Conservation (phyloP, 2,113 vertebrate genomes). For the Melanotaenia duboulayi region DNA sequence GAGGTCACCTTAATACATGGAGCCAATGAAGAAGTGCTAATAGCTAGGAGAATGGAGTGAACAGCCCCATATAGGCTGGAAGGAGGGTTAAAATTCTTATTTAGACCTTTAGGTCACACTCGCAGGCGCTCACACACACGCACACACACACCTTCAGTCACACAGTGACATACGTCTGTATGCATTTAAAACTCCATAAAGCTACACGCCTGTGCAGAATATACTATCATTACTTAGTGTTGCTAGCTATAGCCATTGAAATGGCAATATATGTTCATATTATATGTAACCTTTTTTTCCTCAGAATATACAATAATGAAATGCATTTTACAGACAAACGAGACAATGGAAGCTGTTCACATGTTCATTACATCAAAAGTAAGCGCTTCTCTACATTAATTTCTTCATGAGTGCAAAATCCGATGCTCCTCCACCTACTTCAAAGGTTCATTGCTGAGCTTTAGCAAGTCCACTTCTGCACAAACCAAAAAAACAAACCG, state of each 20-base stretch:
- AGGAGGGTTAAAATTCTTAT: constrained; percentile 81
- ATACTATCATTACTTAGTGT: constrained; percentile 95
- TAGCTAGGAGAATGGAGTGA: constrained; percentile 86
- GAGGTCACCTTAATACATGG: constrained; percentile 92
- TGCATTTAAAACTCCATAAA: constrained; percentile 89
- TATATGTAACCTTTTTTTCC: constrained; percentile 86
- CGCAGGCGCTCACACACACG: neutral
- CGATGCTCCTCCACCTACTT: constrained; percentile 94
- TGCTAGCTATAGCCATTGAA: constrained; percentile 88
- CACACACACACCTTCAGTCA: constrained; percentile 56
- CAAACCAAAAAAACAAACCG: constrained; percentile 55
- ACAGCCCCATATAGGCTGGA: constrained; percentile 85
- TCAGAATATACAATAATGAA: constrained; percentile 94
- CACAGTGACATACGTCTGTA: constrained; percentile 87
- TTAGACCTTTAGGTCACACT: constrained; percentile 62
- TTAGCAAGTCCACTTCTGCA: constrained; percentile 80
- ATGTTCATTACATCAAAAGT: constrained; percentile 89
- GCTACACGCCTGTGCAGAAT: constrained; percentile 91
- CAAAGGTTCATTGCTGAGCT: constrained; percentile 85
- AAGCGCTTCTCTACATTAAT: constrained; percentile 92
- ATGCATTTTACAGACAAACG: constrained; percentile 92
- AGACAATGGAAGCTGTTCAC: constrained; percentile 95
- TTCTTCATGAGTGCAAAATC: constrained; percentile 97
- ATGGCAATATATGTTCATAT: constrained; percentile 91
- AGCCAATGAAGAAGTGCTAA: constrained; percentile 90